These are phyloP conservation scores for Machaerirhynchus nigripectus DNA, from an alignment of 2,113 vertebrate species.

Conservation along the genomic window DNA sequence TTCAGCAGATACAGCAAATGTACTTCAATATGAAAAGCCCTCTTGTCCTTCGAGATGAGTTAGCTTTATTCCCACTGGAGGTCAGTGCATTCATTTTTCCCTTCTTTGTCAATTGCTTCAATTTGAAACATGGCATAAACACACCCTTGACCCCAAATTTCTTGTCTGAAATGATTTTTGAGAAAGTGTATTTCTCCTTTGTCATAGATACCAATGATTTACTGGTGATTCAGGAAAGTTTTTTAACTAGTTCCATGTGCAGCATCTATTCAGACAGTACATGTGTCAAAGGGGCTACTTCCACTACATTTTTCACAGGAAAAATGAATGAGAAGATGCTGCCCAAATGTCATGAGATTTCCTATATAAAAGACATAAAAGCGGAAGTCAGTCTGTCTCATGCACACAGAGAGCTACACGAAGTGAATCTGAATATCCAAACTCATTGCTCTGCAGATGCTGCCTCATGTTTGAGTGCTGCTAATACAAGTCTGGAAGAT, in stretches of 20 bases:
- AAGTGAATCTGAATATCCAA: not conserved
- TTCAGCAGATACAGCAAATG: conserved; percentile 3
- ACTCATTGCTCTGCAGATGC: not conserved
- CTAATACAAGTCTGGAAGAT: not conserved
- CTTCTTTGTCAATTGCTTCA: conserved; percentile 25
- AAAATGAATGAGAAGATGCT: conserved; percentile 19
- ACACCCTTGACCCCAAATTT: not conserved
- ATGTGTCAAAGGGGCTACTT: conserved; percentile 20
- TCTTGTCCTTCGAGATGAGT: conserved; percentile 8
- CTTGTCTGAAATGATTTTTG: conserved; percentile 16
- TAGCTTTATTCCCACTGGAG: conserved; percentile 1
- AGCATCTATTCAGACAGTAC: not conserved
- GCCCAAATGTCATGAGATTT: conserved; percentile 1
- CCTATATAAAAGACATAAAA: not conserved
- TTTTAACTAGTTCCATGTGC: conserved; percentile 1
- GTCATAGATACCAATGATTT: conserved; percentile 22
- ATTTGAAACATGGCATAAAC: conserved; percentile 10
- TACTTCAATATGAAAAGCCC: not conserved
- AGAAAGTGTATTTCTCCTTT: conserved; percentile 29
- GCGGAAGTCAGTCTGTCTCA: not conserved
- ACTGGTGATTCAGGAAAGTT: not conserved
- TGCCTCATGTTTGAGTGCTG: not conserved
- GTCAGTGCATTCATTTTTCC: not conserved
- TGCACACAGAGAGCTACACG: not conserved
- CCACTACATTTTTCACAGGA: not conserved